Percentiles rank a stretch among this genome's conserved stretches.
Evolutionary conservation across 2,113 vertebrate genomes (phyloP).

Genomic region (Thryonomys swinderianus): DNA sequence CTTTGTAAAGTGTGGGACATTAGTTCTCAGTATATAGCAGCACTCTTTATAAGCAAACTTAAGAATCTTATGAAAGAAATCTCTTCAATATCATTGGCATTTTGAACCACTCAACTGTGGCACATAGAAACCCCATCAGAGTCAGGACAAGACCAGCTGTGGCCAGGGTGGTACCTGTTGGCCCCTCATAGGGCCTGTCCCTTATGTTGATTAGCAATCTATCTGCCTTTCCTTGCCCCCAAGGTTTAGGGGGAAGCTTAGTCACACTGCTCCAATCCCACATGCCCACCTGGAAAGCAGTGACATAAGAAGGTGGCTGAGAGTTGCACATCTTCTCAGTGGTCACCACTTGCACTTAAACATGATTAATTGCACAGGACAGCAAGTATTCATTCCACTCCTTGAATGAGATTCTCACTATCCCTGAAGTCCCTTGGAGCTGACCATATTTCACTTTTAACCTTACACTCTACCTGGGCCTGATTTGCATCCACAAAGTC

Average conservation of each 20-base stretch:
- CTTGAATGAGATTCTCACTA: slow-evolving; percentile 30
- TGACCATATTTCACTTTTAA: slow-evolving; percentile 61
- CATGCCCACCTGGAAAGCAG: neutral
- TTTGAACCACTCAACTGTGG: neutral
- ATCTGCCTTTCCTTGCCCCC: neutral
- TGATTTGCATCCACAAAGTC: slow-evolving; percentile 43
- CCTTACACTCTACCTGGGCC: neutral
- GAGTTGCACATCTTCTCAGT: neutral
- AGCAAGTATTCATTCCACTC: neutral
- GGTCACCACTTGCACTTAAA: neutral
- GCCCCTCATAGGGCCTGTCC: neutral
- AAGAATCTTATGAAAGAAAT: neutral
- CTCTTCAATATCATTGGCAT: neutral
- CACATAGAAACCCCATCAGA: neutral
- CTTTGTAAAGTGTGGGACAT: neutral
- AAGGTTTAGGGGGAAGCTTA: neutral
- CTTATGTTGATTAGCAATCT: neutral
- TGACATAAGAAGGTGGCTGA: neutral
- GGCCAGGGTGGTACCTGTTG: neutral
- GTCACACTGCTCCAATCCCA: neutral
- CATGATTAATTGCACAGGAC: slow-evolving; percentile 52
- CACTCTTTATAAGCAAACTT: neutral
- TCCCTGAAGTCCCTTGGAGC: neutral
- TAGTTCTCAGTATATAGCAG: neutral
- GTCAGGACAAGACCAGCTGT: neutral